These are phyloP conservation scores for Apis laboriosa DNA, from an alignment of 1,140 invertebrate genomes.

Conservation along the genomic window DNA sequence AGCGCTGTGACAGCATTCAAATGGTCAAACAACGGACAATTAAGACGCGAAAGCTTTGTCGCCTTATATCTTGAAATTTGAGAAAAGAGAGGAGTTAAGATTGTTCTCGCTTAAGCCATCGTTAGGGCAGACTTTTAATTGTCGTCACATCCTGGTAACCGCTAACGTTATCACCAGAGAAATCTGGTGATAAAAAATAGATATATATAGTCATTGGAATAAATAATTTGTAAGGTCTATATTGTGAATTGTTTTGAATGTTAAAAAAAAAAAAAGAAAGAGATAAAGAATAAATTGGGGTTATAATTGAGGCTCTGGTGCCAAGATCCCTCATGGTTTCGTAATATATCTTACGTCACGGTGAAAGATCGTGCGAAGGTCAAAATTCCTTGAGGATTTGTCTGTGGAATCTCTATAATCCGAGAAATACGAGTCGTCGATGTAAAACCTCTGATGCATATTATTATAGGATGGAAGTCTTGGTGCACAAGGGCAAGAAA, in stretches of 20 bases:
- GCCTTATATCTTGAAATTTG: background rate
- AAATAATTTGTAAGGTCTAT: background rate
- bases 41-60: slow-evolving; percentile 9
- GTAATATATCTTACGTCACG: background rate
- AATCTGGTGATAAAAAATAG: too few species aligned
- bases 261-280: background rate
- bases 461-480: too few species aligned
- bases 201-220: background rate
- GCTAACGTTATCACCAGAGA: background rate
- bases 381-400: too few species aligned
- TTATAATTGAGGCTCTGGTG: background rate
- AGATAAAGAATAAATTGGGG: too few species aligned
- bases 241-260: background rate
- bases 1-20: slow-evolving; percentile 9
- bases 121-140: background rate
- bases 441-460: too few species aligned
- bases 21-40: slow-evolving; percentile 34
- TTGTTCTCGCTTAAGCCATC: background rate
- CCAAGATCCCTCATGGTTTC: background rate
- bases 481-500: too few species aligned
- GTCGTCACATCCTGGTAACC: background rate
- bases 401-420: too few species aligned
- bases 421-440: too few species aligned
- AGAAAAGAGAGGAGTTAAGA: background rate
- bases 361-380: too few species aligned